A percentile compares a stretch with the other conserved stretches of the same genome.
Conservation (phyloP, 2,113 vertebrate species). For the Xiphias gladius region DNA sequence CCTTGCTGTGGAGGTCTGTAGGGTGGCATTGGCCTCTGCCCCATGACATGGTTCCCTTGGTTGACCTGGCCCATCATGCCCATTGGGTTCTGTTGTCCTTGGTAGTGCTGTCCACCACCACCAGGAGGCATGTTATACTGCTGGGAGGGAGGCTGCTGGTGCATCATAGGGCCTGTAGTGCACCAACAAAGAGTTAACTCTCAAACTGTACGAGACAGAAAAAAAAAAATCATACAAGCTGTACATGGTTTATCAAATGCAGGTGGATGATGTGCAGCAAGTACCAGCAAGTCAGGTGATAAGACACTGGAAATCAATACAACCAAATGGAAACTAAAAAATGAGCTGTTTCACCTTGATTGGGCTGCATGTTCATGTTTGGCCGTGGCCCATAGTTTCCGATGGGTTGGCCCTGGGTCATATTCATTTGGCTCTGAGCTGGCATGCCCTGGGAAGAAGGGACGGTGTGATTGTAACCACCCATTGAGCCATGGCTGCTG, state of each 20-base stretch:
- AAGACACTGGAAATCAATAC: neutral
- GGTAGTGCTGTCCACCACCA: conserved; percentile 94
- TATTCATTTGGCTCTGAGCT: conserved; percentile 96
- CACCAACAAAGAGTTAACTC: neutral
- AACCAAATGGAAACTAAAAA: conserved; percentile 1
- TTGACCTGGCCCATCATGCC: conserved; percentile 97
- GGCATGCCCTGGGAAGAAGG: conserved; percentile 94
- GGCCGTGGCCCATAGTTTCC: conserved; percentile 95
- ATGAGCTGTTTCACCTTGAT: conserved; percentile 88
- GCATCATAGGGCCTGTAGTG: conserved; percentile 94
- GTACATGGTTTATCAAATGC: neutral
- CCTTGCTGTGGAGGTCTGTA: conserved; percentile 99
- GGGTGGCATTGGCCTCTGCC: conserved; percentile 97
- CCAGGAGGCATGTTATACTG: conserved; percentile 98
- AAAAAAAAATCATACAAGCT: neutral
- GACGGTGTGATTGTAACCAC: conserved; percentile 95
- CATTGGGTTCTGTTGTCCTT: conserved; percentile 97
- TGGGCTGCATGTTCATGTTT: conserved; percentile 98
- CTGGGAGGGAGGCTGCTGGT: conserved; percentile 96
- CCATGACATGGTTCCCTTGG: conserved; percentile 98
- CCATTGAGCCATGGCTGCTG: conserved; percentile 95
- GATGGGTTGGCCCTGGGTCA: conserved; percentile 97
- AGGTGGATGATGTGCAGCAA: neutral
- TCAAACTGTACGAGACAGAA: too few relatives aligned
- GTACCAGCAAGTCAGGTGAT: neutral